Evolutionary conservation across 2,113 vertebrate species (phyloP), one percentile per base, ranked within the genome.

Genomic region (Zapus hudsonius): DNA sequence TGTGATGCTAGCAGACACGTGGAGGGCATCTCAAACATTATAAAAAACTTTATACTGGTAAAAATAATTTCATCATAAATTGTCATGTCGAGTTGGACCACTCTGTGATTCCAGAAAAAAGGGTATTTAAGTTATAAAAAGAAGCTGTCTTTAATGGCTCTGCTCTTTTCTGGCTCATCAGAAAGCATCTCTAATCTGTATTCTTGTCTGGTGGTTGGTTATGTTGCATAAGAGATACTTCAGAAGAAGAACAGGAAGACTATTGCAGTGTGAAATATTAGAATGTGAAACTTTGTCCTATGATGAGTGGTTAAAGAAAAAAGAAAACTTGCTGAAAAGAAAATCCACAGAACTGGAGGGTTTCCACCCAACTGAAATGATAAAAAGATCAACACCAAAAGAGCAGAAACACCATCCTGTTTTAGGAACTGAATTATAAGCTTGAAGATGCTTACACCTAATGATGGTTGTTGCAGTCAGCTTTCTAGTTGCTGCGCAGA

Each of bases 1-100:
- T 31, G 33, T 8, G 67, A 73, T 13, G 38, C 63, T n/a, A 89
- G 79, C 95, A 91, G 92, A 95, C 89, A 59, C 40, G 11, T 86
- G 70, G 86, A 94, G 83, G 83, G 3, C 83, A 92, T 12, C 6
- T 7, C 15, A 83, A 36, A 64, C 20, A 76, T 33, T 67, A 79
- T 57, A 27, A 73, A 17, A 20, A 47, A 61, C 1, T 67, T 40
- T 55, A 38, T 23, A 12, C 38, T 3, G 2, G 10, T 61, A 36
- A 80, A 61, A 1, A 9, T 20, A 90, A 63, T 61, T 61, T 80
- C 70, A 66, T 67, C 19, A 57, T 75, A 90, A 78, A 69, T 15
- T 55, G 0, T 52, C 20, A 0, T 52, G 22, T 69, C 23, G 84
- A 52, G 55, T 3, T 66, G 55, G 23, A 67, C 22, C n/a, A 27